Base-by-base conservation (phyloP, 64 coral and sea anemone species). In the Astreopora myriophthalma region DNA sequence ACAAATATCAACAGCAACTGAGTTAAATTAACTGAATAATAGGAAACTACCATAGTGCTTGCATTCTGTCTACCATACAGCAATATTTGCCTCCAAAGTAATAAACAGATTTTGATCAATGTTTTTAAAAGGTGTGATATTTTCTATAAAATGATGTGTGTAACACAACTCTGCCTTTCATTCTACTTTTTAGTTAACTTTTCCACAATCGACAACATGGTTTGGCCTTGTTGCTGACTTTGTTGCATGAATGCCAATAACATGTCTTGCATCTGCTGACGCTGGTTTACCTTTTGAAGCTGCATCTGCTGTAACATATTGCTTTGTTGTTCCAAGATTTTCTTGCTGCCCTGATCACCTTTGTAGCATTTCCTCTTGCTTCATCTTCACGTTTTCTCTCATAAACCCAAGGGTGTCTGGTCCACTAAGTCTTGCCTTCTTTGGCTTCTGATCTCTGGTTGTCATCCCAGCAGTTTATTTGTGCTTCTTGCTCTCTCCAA, bases 401-500 rank as follows among this genome's bases (percentile, higher is more conserved):
- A 73, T 87, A 72, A 87, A 87, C 2, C 73, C 85, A 70, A 87
- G 31, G 12, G 66, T 87, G 23, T 87, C 85, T 68, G 85, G 39
- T 42, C 85, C 85, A 87, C 85, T 87, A 48, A 64, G 85, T 27
- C 85, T 68, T 44, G 84, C 33, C 22, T 49, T 87, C 39, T 87
- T 87, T 62, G 27, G n/a, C 85, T 87, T 87, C 62, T 72, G 62
- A 40, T 17, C 68, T 30, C 2, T 8, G 42, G 64, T 19, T 87
- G 61, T 72, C 13, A 38, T 12, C 64, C 68, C 85, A 40, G 85
- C 3, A 70, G 61, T 65, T 42, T 68, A 64, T 38, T 46, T 87
- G 32, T 65, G 85, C 85, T 87, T 73, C 40, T 87, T 87, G 61
- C 62, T 87, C 65, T 87, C 62, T 70, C 34, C 68, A 48, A 87